Percentiles rank a stretch among this genome's conserved stretches.
Evolutionary conservation across 1,140 invertebrate genomes (phyloP).

Genomic region (Lepidurus couesii): DNA sequence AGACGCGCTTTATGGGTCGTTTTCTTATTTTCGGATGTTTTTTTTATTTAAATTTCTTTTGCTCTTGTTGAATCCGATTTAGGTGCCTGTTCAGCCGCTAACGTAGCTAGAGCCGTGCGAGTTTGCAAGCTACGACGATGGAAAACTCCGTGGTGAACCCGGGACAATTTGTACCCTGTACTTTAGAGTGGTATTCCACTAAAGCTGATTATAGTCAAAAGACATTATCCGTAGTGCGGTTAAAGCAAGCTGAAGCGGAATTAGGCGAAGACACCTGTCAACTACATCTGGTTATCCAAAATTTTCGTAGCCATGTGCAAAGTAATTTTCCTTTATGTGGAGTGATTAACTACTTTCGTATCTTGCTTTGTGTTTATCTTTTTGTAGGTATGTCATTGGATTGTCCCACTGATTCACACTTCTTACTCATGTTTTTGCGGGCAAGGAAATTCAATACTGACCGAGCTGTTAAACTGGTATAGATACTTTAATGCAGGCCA

Average conservation of each 20-base stretch:
- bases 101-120: background rate
- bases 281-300: background rate
- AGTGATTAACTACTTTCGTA: background rate
- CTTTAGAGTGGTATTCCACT: background rate
- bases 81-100: background rate
- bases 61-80: background rate
- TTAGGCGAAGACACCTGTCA: background rate
- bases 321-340: background rate
- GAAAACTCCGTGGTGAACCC: background rate
- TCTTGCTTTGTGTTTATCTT: background rate
- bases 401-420: background rate
- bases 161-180: background rate
- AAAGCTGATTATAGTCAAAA: background rate
- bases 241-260: background rate
- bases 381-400: slow-evolving; percentile 4
- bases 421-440: slow-evolving; percentile 25
- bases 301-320: background rate
- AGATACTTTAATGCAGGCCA: background rate
- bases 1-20: too few species aligned
- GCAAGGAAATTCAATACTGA: slow-evolving; percentile 28
- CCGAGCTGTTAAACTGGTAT: slow-evolving; percentile 11
- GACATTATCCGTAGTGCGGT: background rate
- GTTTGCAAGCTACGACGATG: background rate
- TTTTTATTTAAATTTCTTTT: too few species aligned
- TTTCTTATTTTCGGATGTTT: too few species aligned